These are phyloP conservation scores for Amia ocellicauda DNA, from an alignment of 2,113 vertebrate genomes.

Conservation along the genomic window DNA sequence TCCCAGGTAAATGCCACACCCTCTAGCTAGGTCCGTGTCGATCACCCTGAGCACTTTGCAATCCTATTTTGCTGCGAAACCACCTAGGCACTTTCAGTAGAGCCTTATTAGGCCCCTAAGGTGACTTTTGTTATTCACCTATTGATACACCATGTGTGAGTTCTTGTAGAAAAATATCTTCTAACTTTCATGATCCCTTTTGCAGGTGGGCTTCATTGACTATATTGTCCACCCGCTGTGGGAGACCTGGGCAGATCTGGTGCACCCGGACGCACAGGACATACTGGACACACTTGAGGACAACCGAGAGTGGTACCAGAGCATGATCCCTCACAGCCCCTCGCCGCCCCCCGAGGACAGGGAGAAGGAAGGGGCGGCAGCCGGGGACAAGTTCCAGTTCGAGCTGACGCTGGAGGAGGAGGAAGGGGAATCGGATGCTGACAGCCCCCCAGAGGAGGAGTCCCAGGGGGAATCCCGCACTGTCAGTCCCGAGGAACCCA, in stretches of 20 bases:
- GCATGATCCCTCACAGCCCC: constrained; percentile 84
- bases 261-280: constrained; percentile 87
- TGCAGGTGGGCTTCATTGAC: constrained; percentile 88
- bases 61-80: no score
- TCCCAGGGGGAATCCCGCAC: constrained; percentile 28
- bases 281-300: constrained; percentile 88
- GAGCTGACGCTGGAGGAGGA: constrained; percentile 78
- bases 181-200: no score
- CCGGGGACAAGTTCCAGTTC: constrained; percentile 76
- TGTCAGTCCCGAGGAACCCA: constrained; percentile 26
- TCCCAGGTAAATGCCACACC: constrained; percentile 69
- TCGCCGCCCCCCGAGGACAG: constrained; percentile 43
- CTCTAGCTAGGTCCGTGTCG: no score
- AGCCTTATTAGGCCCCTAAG: no score
- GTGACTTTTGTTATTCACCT: no score
- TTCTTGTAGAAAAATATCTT: background rate
- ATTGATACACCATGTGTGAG: background rate
- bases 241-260: constrained; percentile 90
- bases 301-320: constrained; percentile 92
- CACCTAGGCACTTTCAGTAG: no score
- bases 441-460: constrained; percentile 66
- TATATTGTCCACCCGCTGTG: constrained; percentile 89
- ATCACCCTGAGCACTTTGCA: no score
- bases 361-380: background rate
- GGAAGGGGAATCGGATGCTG: constrained; percentile 64